Evolutionary conservation across 2,797 vertebrate genomes (phyloP), one percentile per base, ranked within the genome.

Genomic region (Mormyrus hasselquistii): DNA sequence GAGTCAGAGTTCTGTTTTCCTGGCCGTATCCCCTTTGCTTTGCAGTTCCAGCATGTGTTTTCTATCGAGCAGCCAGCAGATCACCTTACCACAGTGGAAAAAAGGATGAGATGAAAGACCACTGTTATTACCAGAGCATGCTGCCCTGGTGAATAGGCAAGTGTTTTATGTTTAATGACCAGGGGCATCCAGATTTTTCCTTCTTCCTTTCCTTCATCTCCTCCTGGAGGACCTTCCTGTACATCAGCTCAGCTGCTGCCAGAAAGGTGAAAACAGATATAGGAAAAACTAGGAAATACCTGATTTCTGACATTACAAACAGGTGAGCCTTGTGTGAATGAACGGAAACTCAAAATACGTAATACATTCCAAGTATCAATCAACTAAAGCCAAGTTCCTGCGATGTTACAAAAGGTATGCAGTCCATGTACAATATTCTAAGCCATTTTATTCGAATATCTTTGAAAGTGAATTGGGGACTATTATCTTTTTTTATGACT

Each of bases 1-100:
- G 85, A 86, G 85, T 57, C 52, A 10, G 50, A 86, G 84, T 87
- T 87, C 57, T 87, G 41, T 69, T 49, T 87, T 62, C 87, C n/a
- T 87, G 87, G 19, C 59, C 41, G 2, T 87, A 59, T 53, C 57
- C 59, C 59, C 87, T 87, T 53, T 87, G 87, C 87, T 69, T 87
- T 69, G 44, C 44, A 38, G 50, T 50, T 55, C 85, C 53, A 47
- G 50, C 19, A 38, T 47, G 87, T 49, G 57, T 65, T 22, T 65
- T 87, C 52, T 57, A 47, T 69, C 52, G n/a, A 47, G 57, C 55
- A 69, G 22, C 38, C 4, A 41, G 87, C 41, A 87, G 87, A 87
- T 87, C 87, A 49, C 52, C 87, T 87, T 87, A 87, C 87, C 41
- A 41, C 3, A 38, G 49, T 38, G 62, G 44, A 87, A 47, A 65